Evolutionary conservation across 2,888 invertebrate genomes (phyloP).

Genomic region (Apamea epomidion): DNA sequence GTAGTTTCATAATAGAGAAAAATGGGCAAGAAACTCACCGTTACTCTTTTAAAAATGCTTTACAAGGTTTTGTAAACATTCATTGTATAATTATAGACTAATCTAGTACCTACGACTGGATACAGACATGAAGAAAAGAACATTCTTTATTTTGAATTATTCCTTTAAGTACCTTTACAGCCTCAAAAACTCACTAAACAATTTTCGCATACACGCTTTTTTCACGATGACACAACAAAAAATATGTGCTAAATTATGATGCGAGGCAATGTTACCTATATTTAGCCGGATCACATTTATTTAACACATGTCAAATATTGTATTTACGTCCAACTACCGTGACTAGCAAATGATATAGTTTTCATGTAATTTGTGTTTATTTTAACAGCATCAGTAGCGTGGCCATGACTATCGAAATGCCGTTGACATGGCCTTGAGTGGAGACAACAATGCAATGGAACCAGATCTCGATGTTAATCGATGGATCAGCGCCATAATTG

Average conservation of each 20-base stretch:
- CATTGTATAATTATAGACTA: too few species aligned
- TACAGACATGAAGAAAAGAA: not conserved
- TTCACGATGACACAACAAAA: not conserved
- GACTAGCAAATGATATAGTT: constrained; percentile 29
- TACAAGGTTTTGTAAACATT: too few species aligned
- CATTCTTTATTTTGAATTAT: not conserved
- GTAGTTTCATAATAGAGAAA: too few species aligned
- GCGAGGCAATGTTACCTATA: not conserved
- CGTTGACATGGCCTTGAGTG: constrained; percentile 20
- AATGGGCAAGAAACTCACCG: too few species aligned
- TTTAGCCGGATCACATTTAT: not conserved
- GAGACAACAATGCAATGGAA: constrained; percentile 20
- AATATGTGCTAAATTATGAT: not conserved
- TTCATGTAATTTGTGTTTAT: constrained; percentile 24
- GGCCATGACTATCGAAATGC: constrained; percentile 23
- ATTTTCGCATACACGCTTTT: not conserved
- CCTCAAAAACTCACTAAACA: not conserved
- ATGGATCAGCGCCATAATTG: not conserved
- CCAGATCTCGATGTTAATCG: constrained; percentile 11
- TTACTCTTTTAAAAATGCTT: too few species aligned
- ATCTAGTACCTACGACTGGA: not conserved
- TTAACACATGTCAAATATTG: constrained; percentile 22
- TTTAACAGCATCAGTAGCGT: not conserved
- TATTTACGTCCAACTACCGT: constrained; percentile 18
- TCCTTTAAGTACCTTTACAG: too few species aligned